Base-by-base conservation (phyloP, 2,113 vertebrate genomes). In the Cyanocitta stelleri region DNA sequence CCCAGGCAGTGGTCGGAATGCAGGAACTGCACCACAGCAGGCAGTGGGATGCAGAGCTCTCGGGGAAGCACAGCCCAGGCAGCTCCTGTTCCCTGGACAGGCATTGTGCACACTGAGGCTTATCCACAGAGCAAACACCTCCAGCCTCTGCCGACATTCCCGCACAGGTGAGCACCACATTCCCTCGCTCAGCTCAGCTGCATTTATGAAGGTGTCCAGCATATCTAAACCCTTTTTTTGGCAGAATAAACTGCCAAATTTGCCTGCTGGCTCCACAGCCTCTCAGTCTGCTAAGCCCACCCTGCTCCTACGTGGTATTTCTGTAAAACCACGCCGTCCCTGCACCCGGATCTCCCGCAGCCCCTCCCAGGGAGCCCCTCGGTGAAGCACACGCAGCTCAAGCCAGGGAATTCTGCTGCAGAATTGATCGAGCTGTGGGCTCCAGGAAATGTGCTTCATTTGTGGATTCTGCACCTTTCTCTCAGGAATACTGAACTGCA, bases 1-100 rank as follows among this genome's bases (percentile, higher is more conserved):
- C 78, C 94, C 80, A 13, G 96, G 90, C 96, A 92, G 95, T 1
- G 11, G 74, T 5, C 1, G 69, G 92, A 95, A 95, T 92, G 91
- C 87, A 81, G 90, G 21, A 67, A 15, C 44, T 10, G 55, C 76
- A 56, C 3, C 56, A 1, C 66, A 35, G 85, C 75, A 48, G 85
- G 68, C 73, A 24, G 56, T 0, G 49, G 59, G 91, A n/a, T 24
- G 66, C 41, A 23, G 85, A 82, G 78, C 54, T 84, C 43, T 10
- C 2, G 0, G 9, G 52, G 68, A 68, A 76, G 73, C 56, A 3
- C 17, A 20, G 76, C 56, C 43, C 76, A 5, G 80, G 87, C 79
- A 58, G 74, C 30, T 37, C 24, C 71, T n/a, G 3, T 0, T 67
- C 63, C 49, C 80, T 7, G 54, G 3, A 3, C 26, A 8, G 75